phyloP scores from a whole-genome alignment of 2,888 invertebrate genomes.

The Carcina quercana region DNA sequence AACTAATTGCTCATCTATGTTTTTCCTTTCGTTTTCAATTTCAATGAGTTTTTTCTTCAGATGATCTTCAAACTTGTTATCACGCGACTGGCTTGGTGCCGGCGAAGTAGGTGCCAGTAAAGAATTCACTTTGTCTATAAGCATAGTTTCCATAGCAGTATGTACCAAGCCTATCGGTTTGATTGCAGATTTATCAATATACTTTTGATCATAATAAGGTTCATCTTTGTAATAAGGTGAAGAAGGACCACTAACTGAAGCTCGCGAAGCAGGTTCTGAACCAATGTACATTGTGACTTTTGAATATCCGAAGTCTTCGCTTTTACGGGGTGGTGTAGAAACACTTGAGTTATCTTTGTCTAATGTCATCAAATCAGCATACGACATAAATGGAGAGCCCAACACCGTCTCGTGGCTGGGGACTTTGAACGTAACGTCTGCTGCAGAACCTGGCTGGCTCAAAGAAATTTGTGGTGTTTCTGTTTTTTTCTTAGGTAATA shows the following conservation, averaged over 20 bases:
- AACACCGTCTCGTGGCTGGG: conserved; percentile 64
- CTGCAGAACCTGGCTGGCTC: conserved; percentile 53
- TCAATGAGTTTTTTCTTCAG: conserved; percentile 52
- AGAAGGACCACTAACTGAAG: conserved; percentile 49
- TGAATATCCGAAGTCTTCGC: conserved; percentile 41
- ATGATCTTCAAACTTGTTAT: conserved; percentile 53
- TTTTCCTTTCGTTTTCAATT: too few species aligned
- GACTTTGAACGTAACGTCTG: conserved; percentile 52
- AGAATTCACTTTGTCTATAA: conserved; percentile 69
- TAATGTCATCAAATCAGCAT: conserved; percentile 52
- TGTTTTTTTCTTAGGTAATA: conserved; percentile 55
- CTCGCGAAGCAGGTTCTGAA: conserved; percentile 57
- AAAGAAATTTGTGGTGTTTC: conserved; percentile 35
- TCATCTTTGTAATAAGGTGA: conserved; percentile 31
- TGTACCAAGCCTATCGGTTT: conserved; percentile 59
- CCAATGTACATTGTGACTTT: conserved; percentile 66
- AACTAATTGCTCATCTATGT: too few species aligned
- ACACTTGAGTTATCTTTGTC: conserved; percentile 43
- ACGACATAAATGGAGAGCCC: conserved; percentile 69
- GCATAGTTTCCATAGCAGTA: conserved; percentile 73
- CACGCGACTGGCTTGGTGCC: conserved; percentile 30
- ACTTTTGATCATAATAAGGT: conserved; percentile 29
- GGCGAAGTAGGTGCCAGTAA: conserved; percentile 55
- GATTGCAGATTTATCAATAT: conserved; percentile 29
- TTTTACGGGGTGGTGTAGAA: conserved; percentile 38